Conservation (phyloP, 2,888 invertebrate genomes). For the Loripinus fragilis region DNA sequence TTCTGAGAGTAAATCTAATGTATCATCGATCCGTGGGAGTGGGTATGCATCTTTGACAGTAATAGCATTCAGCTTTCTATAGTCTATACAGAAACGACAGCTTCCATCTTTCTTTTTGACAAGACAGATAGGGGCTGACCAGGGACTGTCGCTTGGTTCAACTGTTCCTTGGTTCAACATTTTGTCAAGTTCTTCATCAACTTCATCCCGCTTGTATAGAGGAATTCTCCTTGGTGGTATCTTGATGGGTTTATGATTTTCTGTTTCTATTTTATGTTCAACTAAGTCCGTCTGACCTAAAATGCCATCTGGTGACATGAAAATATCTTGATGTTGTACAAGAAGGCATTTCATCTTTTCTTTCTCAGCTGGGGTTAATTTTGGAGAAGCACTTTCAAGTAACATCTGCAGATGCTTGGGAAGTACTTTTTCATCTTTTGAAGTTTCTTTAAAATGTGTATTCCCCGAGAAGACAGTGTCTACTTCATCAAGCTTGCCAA, state of each 20-base stretch:
- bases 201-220: neutral
- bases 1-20: constrained; percentile 17
- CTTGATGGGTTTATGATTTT: constrained; percentile 20
- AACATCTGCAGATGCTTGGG: constrained; percentile 31
- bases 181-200: too few relatives aligned
- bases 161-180: too few relatives aligned
- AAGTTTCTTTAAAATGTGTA: too few relatives aligned
- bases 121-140: constrained; percentile 29
- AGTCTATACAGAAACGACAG: constrained; percentile 19
- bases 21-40: constrained; percentile 27
- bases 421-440: neutral
- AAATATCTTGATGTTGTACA: constrained; percentile 38
- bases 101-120: constrained; percentile 23
- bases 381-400: constrained; percentile 17
- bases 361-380: constrained; percentile 31
- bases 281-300: constrained; percentile 27
- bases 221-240: constrained; percentile 31
- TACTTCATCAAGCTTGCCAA: neutral
- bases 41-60: constrained; percentile 31
- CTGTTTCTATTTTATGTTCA: constrained; percentile 33
- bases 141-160: too few relatives aligned
- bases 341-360: constrained; percentile 30
- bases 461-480: neutral
- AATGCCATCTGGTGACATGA: constrained; percentile 30
- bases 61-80: constrained; percentile 6